Conservation (phyloP, 1,140 invertebrate genomes). For the Dryas iulia region DNA sequence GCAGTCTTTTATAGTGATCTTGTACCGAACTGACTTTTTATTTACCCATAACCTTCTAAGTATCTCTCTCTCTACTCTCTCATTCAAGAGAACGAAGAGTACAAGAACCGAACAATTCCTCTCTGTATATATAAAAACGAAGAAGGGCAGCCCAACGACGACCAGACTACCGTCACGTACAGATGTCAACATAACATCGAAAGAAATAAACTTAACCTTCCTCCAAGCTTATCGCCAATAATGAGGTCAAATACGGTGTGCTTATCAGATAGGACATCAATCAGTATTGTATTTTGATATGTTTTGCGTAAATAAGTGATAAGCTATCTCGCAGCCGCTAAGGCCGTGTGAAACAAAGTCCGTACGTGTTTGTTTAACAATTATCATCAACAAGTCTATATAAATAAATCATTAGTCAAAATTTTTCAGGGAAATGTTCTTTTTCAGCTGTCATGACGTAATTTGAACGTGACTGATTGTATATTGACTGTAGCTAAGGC, state of each 20-base stretch:
- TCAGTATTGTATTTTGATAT: conserved; percentile 22
- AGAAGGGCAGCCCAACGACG: no score
- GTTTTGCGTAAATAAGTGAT: conserved; percentile 20
- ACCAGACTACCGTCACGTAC: no score
- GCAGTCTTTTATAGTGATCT: no score
- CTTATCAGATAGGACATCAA: background rate
- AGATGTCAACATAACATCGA: background rate
- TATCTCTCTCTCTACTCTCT: no score
- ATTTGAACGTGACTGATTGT: background rate
- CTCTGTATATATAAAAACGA: no score
- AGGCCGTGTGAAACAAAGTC: conserved; percentile 1
- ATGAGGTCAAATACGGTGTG: background rate
- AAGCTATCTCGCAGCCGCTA: background rate
- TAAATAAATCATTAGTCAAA: background rate
- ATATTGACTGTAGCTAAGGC: no score
- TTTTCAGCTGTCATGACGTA: background rate
- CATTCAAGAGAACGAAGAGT: no score
- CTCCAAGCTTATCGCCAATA: background rate
- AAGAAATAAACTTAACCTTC: conserved; percentile 2
- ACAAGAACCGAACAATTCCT: no score
- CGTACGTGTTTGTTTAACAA: background rate
- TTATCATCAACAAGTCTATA: background rate
- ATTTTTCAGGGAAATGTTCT: background rate
- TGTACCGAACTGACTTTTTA: no score
- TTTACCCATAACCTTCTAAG: no score